Evolutionary conservation across 2,797 vertebrate genomes (phyloP).

Genomic region (Halcyon chelicuti): DNA sequence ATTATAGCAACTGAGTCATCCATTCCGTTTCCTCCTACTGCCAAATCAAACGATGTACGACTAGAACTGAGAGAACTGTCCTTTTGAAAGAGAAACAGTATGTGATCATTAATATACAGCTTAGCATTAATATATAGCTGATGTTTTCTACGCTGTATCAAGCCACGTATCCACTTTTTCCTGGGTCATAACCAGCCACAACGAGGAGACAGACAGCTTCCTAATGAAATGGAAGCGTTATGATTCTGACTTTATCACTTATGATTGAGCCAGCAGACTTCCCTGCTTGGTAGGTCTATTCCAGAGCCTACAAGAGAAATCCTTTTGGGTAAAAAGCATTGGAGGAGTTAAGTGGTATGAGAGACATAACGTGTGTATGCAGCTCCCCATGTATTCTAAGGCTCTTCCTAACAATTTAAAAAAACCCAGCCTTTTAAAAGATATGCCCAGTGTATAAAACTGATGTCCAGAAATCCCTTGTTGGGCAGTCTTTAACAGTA

Average conservation of each 20-base stretch:
- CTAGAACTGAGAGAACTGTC: neutral
- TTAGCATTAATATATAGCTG: neutral
- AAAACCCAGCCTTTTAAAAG: neutral
- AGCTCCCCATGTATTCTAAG: neutral
- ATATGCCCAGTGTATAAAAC: neutral
- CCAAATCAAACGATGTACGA: neutral
- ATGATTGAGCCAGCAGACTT: neutral
- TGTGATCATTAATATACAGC: neutral
- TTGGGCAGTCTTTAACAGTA: neutral
- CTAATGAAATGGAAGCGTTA: slow-evolving; percentile 22
- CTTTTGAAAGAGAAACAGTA: neutral
- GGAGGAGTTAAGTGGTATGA: neutral
- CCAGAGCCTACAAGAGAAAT: neutral
- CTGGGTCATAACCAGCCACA: neutral
- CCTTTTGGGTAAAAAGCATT: neutral
- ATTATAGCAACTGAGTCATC: neutral
- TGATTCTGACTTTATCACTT: neutral
- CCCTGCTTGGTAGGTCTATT: neutral
- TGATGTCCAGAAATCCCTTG: neutral
- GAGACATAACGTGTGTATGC: neutral
- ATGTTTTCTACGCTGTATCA: neutral
- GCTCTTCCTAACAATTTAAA: neutral
- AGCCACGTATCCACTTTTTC: neutral
- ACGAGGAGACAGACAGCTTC: neutral
- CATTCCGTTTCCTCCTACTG: neutral